These are phyloP conservation scores for Falco biarmicus DNA, from an alignment of 2,797 vertebrate species.

Conservation along the genomic window DNA sequence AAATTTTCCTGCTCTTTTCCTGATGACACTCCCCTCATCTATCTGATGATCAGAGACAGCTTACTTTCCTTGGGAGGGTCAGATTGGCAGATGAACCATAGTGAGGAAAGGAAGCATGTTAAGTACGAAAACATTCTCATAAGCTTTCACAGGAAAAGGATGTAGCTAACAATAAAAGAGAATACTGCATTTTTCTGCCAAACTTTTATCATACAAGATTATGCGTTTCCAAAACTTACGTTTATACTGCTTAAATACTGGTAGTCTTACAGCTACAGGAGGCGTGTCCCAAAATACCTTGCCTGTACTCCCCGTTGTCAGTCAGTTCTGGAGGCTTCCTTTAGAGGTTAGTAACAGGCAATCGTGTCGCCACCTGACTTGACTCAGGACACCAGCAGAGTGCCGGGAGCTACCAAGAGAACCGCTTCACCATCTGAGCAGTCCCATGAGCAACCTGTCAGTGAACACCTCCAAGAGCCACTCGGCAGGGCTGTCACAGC, in stretches of 20 bases:
- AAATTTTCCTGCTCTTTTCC: neutral
- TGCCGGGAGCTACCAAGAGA: neutral
- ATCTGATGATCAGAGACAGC: neutral
- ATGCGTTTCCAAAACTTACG: neutral
- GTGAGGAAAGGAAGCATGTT: slow-evolving; percentile 45
- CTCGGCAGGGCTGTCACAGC: neutral
- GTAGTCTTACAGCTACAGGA: neutral
- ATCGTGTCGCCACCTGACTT: neutral
- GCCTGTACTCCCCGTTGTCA: neutral
- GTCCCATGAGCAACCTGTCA: neutral
- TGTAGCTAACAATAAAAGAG: slow-evolving; percentile 54
- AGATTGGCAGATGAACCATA: slow-evolving; percentile 33
- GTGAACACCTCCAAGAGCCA: neutral
- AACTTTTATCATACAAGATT: neutral
- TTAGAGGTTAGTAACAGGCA: neutral
- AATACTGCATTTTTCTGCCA: slow-evolving; percentile 6
- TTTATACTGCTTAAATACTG: neutral
- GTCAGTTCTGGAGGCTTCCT: neutral
- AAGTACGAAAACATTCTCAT: slow-evolving; percentile 60
- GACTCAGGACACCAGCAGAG: neutral
- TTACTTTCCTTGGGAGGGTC: slow-evolving; percentile 49
- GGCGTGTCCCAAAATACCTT: neutral
- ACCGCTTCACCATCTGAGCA: neutral
- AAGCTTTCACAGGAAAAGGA: slow-evolving; percentile 63
- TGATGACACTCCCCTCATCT: neutral